These are phyloP conservation scores for Drosophila neotestacea DNA, from an alignment of 2,888 invertebrate genomes.

Conservation along the genomic window DNA sequence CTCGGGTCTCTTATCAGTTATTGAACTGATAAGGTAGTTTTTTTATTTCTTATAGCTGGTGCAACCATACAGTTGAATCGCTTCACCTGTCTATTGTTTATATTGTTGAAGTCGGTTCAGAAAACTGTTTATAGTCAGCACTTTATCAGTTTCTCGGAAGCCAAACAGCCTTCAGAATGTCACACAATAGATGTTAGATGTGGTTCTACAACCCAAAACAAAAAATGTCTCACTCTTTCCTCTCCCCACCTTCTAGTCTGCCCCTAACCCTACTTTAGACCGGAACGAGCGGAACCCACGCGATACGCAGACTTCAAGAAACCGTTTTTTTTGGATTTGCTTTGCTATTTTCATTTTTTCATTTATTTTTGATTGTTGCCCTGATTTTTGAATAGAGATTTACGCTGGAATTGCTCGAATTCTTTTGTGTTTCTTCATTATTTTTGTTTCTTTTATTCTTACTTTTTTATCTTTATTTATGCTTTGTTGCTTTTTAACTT, in stretches of 20 bases:
- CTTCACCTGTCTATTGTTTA: conserved; percentile 22
- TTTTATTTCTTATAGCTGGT: conserved; percentile 1
- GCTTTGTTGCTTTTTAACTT: conserved; percentile 45
- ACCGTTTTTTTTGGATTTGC: conserved; percentile 48
- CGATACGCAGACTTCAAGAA: conserved; percentile 38
- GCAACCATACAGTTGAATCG: conserved; percentile 3
- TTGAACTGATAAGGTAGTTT: conserved; percentile 40
- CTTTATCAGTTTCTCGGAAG: conserved; percentile 67
- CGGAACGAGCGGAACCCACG: conserved; percentile 51
- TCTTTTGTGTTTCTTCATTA: conserved; percentile 38
- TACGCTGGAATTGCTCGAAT: conserved; percentile 58
- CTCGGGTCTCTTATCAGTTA: conserved; percentile 51
- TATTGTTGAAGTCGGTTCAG: conserved; percentile 24
- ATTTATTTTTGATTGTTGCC: conserved; percentile 40
- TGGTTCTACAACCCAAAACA: not conserved
- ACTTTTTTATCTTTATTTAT: conserved; percentile 37
- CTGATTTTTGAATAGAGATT: conserved; percentile 45
- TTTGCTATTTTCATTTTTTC: conserved; percentile 14
- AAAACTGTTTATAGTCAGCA: conserved; percentile 60
- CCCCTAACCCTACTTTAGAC: conserved; percentile 20
- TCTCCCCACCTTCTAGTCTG: not conserved
- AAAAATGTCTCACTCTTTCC: not conserved
- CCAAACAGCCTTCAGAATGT: conserved; percentile 76
- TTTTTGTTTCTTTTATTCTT: conserved; percentile 10
- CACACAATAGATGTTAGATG: conserved; percentile 49